phyloP scores from a whole-genome alignment of 2,888 invertebrate species.

The Archips xylosteana region DNA sequence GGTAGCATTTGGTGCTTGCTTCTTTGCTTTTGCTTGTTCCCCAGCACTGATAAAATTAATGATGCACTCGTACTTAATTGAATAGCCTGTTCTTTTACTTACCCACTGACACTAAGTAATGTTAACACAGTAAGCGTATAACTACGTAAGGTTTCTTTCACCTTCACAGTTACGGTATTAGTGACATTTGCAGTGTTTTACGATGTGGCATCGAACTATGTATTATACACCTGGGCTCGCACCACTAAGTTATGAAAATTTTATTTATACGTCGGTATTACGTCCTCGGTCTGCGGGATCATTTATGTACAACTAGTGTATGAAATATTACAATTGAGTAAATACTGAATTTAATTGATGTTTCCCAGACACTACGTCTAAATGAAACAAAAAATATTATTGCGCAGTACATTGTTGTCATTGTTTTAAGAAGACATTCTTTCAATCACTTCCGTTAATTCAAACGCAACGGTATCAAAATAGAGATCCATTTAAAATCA shows the following conservation, averaged over 20 bases:
- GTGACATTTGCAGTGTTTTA: not conserved
- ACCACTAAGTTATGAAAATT: too few relatives aligned
- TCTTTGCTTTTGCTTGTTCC: too few relatives aligned
- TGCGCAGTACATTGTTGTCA: conserved; percentile 1
- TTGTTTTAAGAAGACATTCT: not conserved
- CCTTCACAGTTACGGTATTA: conserved; percentile 1
- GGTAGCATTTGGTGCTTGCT: too few relatives aligned
- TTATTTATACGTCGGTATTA: too few relatives aligned
- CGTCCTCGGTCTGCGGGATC: too few relatives aligned
- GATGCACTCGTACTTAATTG: too few relatives aligned
- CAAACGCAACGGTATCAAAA: not conserved
- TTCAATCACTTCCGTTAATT: conserved; percentile 3
- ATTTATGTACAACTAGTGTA: too few relatives aligned
- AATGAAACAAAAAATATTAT: conserved; percentile 6
- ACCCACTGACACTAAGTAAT: not conserved
- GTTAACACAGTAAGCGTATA: not conserved
- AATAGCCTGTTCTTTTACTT: not conserved
- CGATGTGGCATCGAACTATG: not conserved
- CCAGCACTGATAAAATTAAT: too few relatives aligned
- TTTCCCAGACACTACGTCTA: not conserved
- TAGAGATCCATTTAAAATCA: not conserved
- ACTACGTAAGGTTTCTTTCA: not conserved
- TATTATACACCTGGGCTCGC: too few relatives aligned
- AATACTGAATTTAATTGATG: too few relatives aligned
- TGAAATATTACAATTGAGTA: too few relatives aligned